Evolutionary conservation across 1,140 invertebrate species (phyloP), one percentile per base, ranked within the genome.

Genomic region (Dysdera silvatica): DNA sequence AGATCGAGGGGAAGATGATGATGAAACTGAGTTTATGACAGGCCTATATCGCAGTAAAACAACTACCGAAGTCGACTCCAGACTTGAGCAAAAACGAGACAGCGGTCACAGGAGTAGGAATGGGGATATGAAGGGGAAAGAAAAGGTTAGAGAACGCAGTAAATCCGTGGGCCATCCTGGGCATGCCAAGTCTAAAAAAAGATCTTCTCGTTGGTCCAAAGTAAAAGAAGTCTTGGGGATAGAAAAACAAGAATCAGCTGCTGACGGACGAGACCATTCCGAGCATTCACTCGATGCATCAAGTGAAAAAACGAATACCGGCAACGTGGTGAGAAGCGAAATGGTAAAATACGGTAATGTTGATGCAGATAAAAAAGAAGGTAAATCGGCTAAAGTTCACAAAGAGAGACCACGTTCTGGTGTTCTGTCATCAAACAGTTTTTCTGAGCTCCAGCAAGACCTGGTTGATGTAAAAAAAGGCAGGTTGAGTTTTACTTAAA

Each of bases 201-300:
- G 73, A 80, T 87, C 8, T 88, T 87, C 0, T 87, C 41, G 88
- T 69, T 89, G 87, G 87, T 88, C 85, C 2, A 83, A 84, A 73
- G 87, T 89, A 8, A 88, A 88, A 74, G 85, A 87, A 23, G 87
- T 87, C 12, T 87, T 89, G 65, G 85, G 83, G 69, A 88, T 82
- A 84, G 84, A 86, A 68, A 63, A 56, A 24, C 40, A 63, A 23
- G 61, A 56, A n/a, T 29, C 62, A 2, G 28, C 53, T 18, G 31
- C 26, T 29, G 54, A 48, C 5, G 47, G 29, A 26, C n/a, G n/a
- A n/a, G n/a, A n/a, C n/a, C n/a, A n/a, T n/a, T n/a, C n/a, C n/a
- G n/a, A n/a, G n/a, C n/a, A n/a, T n/a, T n/a, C n/a, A n/a, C n/a
- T n/a, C n/a, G n/a, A n/a, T n/a, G n/a, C n/a, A n/a, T n/a, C n/a